Base-by-base conservation (phyloP, 2,888 invertebrate genomes). In the Melanchra persicariae region DNA sequence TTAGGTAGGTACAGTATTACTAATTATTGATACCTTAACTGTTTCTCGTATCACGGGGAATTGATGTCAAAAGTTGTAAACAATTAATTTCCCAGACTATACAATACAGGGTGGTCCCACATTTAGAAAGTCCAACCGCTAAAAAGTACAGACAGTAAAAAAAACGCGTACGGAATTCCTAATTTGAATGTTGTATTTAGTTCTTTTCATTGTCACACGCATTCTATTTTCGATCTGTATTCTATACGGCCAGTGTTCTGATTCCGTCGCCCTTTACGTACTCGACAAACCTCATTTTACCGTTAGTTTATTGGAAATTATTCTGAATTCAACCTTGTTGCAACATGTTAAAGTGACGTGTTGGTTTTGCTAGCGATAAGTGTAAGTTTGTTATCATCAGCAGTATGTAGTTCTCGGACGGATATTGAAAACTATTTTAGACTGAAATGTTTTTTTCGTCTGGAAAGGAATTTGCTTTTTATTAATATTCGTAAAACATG, bases 201-300 rank as follows among this genome's bases (percentile, higher is more conserved):
- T 85, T 85, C 61, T 83, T 85, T 85, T 85, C 85, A 85, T 85
- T 84, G 84, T 84, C 84, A 84, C 83, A 74, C 70, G 74, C 83
- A 81, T 83, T 85, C 84, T 84, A 85, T 84, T 85, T 85, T 81
- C 63, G 70, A 79, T 83, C 73, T 79, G 83, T 85, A 84, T 84
- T 84, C 84, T 73, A 71, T 71, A 85, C 74, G 57, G 77, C 74
- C 85, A 83, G 77, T 75, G 84, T 74, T 79, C 81, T 57, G 79
- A 73, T 81, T 83, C 70, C 61, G 70, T 76, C 78, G 83, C 78
- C 81, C 85, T 78, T 82, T 76, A 63, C 72, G 75, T 75, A 78
- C 74, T 77, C 43, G 59, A 72, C 65, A 40, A 77, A 73, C 66
- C 67, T 77, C 60, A 55, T 58, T 65, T 71, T 69, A 78, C 77